A percentile compares a stretch with the other conserved stretches of the same genome.
Evolutionary conservation across 1,140 invertebrate species (phyloP).

Genomic region (Cydia strobilella): DNA sequence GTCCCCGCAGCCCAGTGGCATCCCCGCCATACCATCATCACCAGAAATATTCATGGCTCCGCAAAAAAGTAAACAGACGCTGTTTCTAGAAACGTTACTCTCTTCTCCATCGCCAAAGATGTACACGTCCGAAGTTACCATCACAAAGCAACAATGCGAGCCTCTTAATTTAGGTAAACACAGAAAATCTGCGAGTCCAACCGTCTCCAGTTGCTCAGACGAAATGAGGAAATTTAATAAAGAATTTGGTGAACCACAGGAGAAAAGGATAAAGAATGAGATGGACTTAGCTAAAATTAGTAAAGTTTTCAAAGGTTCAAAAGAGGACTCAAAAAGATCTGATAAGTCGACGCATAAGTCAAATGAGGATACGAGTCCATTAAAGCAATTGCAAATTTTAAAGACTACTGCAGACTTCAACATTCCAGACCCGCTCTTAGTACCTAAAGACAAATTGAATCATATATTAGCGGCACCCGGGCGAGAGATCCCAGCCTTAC

Average conservation of each 20-base stretch:
- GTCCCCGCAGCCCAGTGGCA: conserved; percentile 84
- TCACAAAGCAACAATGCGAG: conserved; percentile 82
- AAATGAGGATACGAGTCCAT: conserved; percentile 82
- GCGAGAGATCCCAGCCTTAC: conserved; percentile 87
- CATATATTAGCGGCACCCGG: conserved; percentile 86
- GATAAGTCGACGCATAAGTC: conserved; percentile 57
- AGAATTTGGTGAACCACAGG: conserved; percentile 80
- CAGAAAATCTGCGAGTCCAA: conserved; percentile 82
- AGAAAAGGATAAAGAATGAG: conserved; percentile 81
- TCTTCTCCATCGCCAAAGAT: conserved; percentile 80
- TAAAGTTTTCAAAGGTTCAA: conserved; percentile 59
- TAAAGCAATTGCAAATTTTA: conserved; percentile 87
- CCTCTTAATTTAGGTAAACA: conserved; percentile 84
- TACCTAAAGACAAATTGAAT: conserved; percentile 87
- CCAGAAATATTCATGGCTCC: conserved; percentile 80
- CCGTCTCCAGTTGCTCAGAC: conserved; percentile 82
- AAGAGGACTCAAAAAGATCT: conserved; percentile 52
- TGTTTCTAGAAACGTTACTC: conserved; percentile 81
- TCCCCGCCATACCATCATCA: conserved; percentile 82
- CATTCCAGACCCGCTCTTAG: conserved; percentile 89
- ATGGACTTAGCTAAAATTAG: conserved; percentile 67
- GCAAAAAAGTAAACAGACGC: conserved; percentile 78
- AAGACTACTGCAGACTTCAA: conserved; percentile 84
- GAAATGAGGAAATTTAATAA: conserved; percentile 78
- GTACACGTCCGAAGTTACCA: conserved; percentile 80